Percentiles rank a stretch among this genome's conserved stretches.
Evolutionary conservation across 1,140 invertebrate genomes (phyloP).

Genomic region (Coptotermes formosanus): DNA sequence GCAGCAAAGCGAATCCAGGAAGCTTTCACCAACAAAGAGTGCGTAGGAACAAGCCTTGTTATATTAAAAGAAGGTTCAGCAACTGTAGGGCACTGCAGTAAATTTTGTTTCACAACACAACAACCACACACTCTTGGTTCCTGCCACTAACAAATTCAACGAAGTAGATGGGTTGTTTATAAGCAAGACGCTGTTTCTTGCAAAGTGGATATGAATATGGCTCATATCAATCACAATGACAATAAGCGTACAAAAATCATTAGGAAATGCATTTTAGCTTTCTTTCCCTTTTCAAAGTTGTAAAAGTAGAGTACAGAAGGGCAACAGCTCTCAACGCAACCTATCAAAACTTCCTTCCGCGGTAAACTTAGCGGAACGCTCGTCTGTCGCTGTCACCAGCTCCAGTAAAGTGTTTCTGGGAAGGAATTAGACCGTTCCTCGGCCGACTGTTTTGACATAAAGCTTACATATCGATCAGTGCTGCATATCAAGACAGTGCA

Average conservation of each 20-base stretch:
- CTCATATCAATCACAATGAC: background rate
- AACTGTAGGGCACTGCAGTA: background rate
- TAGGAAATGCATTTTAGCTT: background rate
- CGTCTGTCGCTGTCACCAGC: background rate
- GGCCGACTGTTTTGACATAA: too few species aligned
- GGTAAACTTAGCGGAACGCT: background rate
- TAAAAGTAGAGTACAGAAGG: too few species aligned
- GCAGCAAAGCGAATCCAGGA: background rate
- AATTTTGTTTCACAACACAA: background rate
- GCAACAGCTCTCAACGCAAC: too few species aligned
- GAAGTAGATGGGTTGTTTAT: background rate
- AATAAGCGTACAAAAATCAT: background rate
- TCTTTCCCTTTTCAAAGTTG: background rate
- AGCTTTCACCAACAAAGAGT: background rate
- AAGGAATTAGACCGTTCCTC: background rate
- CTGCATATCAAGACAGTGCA: too few species aligned
- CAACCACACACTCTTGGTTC: background rate
- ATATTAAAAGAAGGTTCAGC: background rate
- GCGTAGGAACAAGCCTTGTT: too few species aligned
- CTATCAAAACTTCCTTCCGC: background rate
- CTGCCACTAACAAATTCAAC: too few species aligned
- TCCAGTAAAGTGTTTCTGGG: background rate
- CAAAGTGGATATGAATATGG: background rate
- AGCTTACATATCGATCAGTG: too few species aligned
- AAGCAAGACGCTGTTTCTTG: background rate